These are phyloP conservation scores for Pogonomyrmex barbatus DNA, from an alignment of 1,140 invertebrate genomes.

Conservation along the genomic window DNA sequence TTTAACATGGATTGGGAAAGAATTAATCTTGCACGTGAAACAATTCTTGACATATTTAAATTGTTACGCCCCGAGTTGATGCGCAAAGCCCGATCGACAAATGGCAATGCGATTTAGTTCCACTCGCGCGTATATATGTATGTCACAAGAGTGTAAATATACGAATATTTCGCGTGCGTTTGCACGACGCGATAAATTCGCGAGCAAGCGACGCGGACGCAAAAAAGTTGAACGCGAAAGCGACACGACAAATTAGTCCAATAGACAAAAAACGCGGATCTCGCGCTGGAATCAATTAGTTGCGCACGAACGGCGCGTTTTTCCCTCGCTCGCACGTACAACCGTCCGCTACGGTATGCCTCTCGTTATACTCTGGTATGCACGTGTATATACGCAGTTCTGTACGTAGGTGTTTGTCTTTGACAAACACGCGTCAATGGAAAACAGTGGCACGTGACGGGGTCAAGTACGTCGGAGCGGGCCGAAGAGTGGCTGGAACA, in stretches of 20 bases:
- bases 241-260: constrained; percentile 49
- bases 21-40: neutral
- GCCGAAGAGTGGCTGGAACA: constrained; percentile 56
- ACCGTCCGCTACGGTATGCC: neutral
- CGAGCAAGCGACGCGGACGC: constrained; percentile 1
- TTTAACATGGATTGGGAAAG: neutral
- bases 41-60: constrained; percentile 38
- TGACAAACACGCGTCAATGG: constrained; percentile 43
- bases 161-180: constrained; percentile 42
- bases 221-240: constrained; percentile 39
- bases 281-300: constrained; percentile 56
- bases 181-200: constrained; percentile 43
- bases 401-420: constrained; percentile 46
- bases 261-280: constrained; percentile 36
- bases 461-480: constrained; percentile 46
- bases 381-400: neutral
- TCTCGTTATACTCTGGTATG: neutral
- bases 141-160: constrained; percentile 36
- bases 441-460: constrained; percentile 40
- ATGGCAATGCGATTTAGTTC: constrained; percentile 9
- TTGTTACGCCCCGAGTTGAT: constrained; percentile 16
- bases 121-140: neutral
- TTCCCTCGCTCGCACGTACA: neutral
- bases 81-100: constrained; percentile 31
- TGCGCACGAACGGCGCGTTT: constrained; percentile 17